These are phyloP conservation scores for Pseudorhiza aurosa DNA, from an alignment of 30 jellyfish, hydroid and myxozoan genomes.

Conservation along the genomic window DNA sequence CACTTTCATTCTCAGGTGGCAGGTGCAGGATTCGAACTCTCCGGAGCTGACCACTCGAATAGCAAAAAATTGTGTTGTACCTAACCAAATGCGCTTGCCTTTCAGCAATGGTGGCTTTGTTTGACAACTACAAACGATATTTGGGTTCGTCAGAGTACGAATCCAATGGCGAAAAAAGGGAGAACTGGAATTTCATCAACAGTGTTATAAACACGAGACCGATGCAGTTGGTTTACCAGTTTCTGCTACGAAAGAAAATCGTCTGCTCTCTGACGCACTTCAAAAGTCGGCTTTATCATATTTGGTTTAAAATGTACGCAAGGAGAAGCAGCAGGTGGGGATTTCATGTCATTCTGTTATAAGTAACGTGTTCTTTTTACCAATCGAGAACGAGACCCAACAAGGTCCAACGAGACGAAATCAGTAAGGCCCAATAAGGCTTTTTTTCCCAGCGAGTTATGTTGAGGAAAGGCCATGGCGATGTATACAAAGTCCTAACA, in stretches of 20 bases:
- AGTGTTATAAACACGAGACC: slow-evolving; percentile 42
- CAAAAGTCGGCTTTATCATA: slow-evolving; percentile 69
- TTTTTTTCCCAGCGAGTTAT: no score
- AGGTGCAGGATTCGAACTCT: not conserved
- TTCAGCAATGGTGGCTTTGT: slow-evolving; percentile 79
- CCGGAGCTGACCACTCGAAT: not conserved
- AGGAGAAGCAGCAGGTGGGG: slow-evolving; percentile 55
- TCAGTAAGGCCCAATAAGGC: no score
- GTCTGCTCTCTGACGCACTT: slow-evolving; percentile 48
- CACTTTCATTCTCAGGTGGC: not conserved
- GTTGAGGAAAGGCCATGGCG: no score
- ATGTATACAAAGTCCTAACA: no score
- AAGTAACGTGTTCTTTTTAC: not conserved
- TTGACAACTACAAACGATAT: slow-evolving; percentile 81
- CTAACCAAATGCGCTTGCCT: not conserved
- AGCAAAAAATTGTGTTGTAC: not conserved
- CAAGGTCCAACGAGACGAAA: no score
- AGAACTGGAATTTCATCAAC: slow-evolving; percentile 80
- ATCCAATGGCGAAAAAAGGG: slow-evolving; percentile 59
- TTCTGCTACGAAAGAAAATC: slow-evolving; percentile 55
- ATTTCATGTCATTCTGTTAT: not conserved
- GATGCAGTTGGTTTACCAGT: slow-evolving; percentile 74
- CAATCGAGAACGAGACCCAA: no score
- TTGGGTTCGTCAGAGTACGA: slow-evolving; percentile 83
- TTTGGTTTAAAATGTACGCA: slow-evolving; percentile 83